phyloP scores from a whole-genome alignment of 2,113 vertebrate genomes.

The Myotis yumanensis region DNA sequence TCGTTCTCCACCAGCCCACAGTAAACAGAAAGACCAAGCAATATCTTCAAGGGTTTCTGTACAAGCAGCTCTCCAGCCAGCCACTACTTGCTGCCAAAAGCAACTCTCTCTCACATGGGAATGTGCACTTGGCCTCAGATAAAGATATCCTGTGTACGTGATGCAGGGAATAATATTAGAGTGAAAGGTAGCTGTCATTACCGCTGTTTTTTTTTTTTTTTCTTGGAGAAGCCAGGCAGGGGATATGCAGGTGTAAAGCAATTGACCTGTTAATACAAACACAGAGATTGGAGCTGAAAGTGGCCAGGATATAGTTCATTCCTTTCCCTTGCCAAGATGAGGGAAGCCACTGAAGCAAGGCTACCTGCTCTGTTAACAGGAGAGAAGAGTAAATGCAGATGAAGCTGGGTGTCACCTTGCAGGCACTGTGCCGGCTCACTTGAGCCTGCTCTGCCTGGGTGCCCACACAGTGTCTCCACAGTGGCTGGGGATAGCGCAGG shows the following conservation, averaged over 20 bases:
- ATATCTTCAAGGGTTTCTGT: slow-evolving; percentile 57
- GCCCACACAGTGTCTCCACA: neutral
- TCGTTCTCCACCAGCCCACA: neutral
- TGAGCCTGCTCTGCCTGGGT: neutral
- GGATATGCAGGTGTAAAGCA: slow-evolving; percentile 55
- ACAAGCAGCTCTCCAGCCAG: slow-evolving; percentile 43
- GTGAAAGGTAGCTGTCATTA: neutral
- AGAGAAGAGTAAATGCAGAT: neutral
- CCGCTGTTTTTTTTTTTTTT: slow-evolving; percentile 26
- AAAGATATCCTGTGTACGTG: slow-evolving; percentile 52
- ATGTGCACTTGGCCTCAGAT: slow-evolving; percentile 51
- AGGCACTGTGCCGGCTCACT: neutral
- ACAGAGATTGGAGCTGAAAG: slow-evolving; percentile 9
- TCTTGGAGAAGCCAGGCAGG: slow-evolving; percentile 18
- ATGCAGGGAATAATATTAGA: neutral
- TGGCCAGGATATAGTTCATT: slow-evolving; percentile 27
- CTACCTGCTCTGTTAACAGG: neutral
- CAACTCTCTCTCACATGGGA: slow-evolving; percentile 47
- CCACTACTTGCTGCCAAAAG: neutral
- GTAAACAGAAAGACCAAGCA: slow-evolving; percentile 38
- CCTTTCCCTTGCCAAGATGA: neutral
- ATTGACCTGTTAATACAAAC: slow-evolving; percentile 74
- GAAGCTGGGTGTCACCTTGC: fast-evolving
- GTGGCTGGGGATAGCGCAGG: neutral
- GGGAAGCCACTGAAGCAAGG: neutral